Base-by-base conservation (phyloP, 2,113 vertebrate genomes). In the Daubentonia madagascariensis region DNA sequence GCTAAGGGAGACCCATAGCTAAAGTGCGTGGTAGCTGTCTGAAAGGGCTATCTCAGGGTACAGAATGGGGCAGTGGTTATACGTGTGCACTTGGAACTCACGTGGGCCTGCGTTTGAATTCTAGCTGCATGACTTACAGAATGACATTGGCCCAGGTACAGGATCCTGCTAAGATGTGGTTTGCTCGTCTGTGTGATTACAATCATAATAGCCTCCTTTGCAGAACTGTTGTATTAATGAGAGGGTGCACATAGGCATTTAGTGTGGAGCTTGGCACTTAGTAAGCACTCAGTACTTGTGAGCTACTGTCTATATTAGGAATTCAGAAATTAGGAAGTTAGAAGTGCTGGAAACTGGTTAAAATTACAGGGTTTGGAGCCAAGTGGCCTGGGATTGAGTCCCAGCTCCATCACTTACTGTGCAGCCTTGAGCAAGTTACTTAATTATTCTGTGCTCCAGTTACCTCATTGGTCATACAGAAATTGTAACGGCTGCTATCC, bases 81-180 rank as follows among this genome's bases (percentile, higher is more conserved):
- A n/a, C 1, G 5, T 1, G 1, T 2, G 13, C 3, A 1, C 30
- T 61, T 32, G 45, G 57, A 67, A 35, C 50, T 52, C 22, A n/a
- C 1, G 1, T 3, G 48, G 37, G 32, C 72, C 45, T 0, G 16
- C 65, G 50, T 70, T 4, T 59, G 65, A 43, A 43, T 68, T 75
- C 57, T 43, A 75, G 90, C 17, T 18, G 5, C n/a, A 43, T 18
- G 17, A 2, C 23, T 35, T 43, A 28, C 35, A 65, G 35, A 10
- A 18, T 17, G 90, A 86, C 48, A 52, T 20, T 6, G 93, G 73
- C 9, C 28, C 40, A 68, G 45, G 6, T 61, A 18, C 17, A 12
- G 67, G 43, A 5, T 57, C 35, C 22, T 20, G 17, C 50, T 28
- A 13, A 63, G 85, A 43, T 10, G 28, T 40, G 16, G 23, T 17